A percentile compares a stretch with the other conserved stretches of the same genome.
Conservation (phyloP, 2,888 invertebrate species). For the Agonum fuliginosum region DNA sequence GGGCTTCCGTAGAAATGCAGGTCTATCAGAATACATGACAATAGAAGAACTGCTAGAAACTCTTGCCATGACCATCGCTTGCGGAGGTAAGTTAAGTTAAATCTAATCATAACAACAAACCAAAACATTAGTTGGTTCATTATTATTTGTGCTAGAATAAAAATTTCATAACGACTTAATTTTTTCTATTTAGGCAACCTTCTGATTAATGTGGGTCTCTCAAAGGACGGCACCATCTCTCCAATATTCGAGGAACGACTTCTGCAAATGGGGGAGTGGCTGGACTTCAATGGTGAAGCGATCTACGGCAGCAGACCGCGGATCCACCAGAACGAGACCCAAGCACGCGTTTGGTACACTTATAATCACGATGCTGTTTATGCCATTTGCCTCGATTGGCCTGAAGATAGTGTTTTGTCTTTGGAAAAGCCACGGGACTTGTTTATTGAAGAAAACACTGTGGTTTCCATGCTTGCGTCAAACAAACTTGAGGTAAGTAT, state of each 20-base stretch:
- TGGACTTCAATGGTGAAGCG: slow-evolving; percentile 87
- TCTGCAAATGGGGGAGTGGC: slow-evolving; percentile 86
- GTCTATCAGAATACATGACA: slow-evolving; percentile 80
- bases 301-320: slow-evolving; percentile 88
- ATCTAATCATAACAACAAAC: background rate
- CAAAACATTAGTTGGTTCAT: no score
- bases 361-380: slow-evolving; percentile 75
- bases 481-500: slow-evolving; percentile 47
- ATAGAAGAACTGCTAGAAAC: slow-evolving; percentile 81
- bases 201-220: slow-evolving; percentile 91
- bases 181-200: slow-evolving; percentile 78
- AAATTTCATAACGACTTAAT: background rate
- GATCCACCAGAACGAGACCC: slow-evolving; percentile 86
- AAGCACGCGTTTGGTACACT: slow-evolving; percentile 86
- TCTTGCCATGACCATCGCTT: slow-evolving; percentile 87
- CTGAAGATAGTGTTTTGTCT: slow-evolving; percentile 74
- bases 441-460: slow-evolving; percentile 58
- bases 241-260: slow-evolving; percentile 92
- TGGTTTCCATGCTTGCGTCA: slow-evolving; percentile 30
- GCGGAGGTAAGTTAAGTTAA: slow-evolving; percentile 82
- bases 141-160: no score
- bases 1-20: slow-evolving; percentile 87
- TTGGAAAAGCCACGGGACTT: slow-evolving; percentile 72
- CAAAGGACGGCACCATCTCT: slow-evolving; percentile 89
- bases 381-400: slow-evolving; percentile 83